These are phyloP conservation scores for Cartodere bifasciata DNA, from an alignment of 2,888 invertebrate genomes.

Conservation along the genomic window DNA sequence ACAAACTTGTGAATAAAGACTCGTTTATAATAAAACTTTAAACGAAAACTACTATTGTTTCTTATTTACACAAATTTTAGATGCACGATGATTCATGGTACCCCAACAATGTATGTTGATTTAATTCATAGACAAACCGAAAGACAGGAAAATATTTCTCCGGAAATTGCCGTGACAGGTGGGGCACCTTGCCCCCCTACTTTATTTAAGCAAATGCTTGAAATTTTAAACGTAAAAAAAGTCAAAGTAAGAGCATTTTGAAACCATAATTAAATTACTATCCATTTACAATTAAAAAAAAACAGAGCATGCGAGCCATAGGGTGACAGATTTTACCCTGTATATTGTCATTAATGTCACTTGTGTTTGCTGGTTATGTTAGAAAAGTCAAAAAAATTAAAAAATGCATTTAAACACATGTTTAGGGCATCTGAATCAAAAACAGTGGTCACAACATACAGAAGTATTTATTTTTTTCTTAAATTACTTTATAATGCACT, in stretches of 20 bases:
- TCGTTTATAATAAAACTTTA: too few relatives aligned
- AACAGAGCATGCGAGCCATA: too few relatives aligned
- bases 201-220: constrained; percentile 40
- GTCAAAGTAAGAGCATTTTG: constrained; percentile 40
- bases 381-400: too few relatives aligned
- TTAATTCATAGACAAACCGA: constrained; percentile 43
- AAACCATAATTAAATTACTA: too few relatives aligned
- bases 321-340: too few relatives aligned
- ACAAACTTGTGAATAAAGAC: too few relatives aligned
- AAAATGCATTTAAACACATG: too few relatives aligned
- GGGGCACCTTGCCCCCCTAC: constrained; percentile 60
- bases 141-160: constrained; percentile 36
- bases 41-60: constrained; percentile 4
- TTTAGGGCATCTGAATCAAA: too few relatives aligned
- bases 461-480: neutral
- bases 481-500: too few relatives aligned
- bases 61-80: constrained; percentile 34
- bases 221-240: constrained; percentile 35
- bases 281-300: neutral
- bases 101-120: constrained; percentile 81
- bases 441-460: too few relatives aligned
- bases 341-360: too few relatives aligned
- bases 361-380: too few relatives aligned
- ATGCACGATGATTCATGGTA: constrained; percentile 60
- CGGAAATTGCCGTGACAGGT: constrained; percentile 49